Evolutionary conservation across 2,888 invertebrate genomes (phyloP).

Genomic region (Griposia aprilina): DNA sequence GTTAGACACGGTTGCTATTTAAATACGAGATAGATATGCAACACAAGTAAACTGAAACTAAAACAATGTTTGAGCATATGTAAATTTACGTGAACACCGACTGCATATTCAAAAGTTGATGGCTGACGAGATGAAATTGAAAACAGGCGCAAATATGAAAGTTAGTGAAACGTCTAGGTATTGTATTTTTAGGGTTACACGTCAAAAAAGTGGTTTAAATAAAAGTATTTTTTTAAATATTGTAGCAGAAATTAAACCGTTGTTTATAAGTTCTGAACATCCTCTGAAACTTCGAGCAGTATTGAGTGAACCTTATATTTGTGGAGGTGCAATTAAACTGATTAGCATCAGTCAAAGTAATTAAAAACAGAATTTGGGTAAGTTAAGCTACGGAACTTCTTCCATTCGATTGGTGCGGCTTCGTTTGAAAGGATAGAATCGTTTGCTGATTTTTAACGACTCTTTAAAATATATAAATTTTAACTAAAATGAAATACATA

Average conservation of each 20-base stretch:
- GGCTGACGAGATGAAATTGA: conserved; percentile 10
- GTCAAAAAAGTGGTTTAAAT: no score
- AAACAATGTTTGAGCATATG: conserved; percentile 24
- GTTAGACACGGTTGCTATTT: conserved; percentile 33
- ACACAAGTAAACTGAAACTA: conserved; percentile 9
- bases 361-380: conserved; percentile 53
- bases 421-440: conserved; percentile 19
- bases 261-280: conserved; percentile 20
- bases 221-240: no score
- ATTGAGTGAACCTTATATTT: conserved; percentile 48
- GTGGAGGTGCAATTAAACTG: conserved; percentile 51
- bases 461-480: conserved; percentile 1
- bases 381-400: conserved; percentile 50
- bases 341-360: conserved; percentile 54
- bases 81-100: conserved; percentile 32
- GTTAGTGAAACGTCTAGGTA: not conserved
- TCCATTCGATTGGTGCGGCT: conserved; percentile 48
- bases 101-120: conserved; percentile 26
- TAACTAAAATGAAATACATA: not conserved
- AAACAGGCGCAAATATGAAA: conserved; percentile 9
- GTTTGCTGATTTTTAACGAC: conserved; percentile 28
- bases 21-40: conserved; percentile 27
- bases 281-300: conserved; percentile 18
- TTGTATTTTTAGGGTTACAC: not conserved
- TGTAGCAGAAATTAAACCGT: conserved; percentile 1